Base-by-base conservation (phyloP, 1,140 invertebrate genomes). In the Epicauta chinensis region DNA sequence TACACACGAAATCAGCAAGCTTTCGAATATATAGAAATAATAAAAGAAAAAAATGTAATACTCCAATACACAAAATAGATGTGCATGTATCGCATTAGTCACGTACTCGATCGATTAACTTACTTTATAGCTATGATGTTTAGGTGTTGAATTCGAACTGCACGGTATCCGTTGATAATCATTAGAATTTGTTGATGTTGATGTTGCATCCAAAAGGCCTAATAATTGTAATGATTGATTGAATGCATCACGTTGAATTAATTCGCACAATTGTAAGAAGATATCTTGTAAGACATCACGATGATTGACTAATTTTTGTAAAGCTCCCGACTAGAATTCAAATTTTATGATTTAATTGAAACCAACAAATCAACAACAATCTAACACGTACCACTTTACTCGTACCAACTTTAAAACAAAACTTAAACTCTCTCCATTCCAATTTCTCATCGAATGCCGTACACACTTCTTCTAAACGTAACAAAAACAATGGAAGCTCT, bases 341-440 rank as follows among this genome's bases (percentile, higher is more conserved):
- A 23, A 23, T 23, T 23, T 23, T 23, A 23, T 1, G 2, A n/a
- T n/a, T n/a, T n/a, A n/a, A n/a, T n/a, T n/a, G n/a, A n/a, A n/a
- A n/a, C n/a, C n/a, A 16, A 41, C 40, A 42, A 9, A 31, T 31
- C 11, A n/a, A n/a, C 23, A n/a, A 5, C 10, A 3, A 34, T 13
- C 1, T 0, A 48, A 49, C 7, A 73, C 78, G 71, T 68, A 83
- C 81, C 53, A 83, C 77, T 78, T 83, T 82, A 40, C 81, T 82
- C 32, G 81, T 83, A 11, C 78, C 80, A 39, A 82, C 69, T 72
- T 83, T 83, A 56, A 84, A 82, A 52, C 80, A 79, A 65, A 83
- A 83, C 61, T 83, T 83, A 69, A 82, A 84, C 63, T 84, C 81
- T 50, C 77, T 76, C 78, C 81, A 82, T 53, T 80, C 80, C 41